A percentile compares a stretch with the other conserved stretches of the same genome.
These are phyloP conservation scores for Cyprinodon variegatus DNA, from an alignment of 2,113 vertebrate genomes.

Conservation along the genomic window DNA sequence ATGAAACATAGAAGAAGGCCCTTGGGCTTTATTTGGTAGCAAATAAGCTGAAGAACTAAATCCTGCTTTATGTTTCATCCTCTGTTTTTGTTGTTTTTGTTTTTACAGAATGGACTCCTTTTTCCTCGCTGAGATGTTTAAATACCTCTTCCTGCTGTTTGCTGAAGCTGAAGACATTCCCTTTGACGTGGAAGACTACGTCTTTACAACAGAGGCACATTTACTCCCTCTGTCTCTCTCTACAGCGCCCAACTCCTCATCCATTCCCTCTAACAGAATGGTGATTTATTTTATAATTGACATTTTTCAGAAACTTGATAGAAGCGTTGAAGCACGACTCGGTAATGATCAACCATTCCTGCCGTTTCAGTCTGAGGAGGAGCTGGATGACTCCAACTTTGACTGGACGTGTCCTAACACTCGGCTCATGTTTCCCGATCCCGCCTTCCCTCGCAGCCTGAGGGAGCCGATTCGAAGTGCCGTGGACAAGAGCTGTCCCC, in stretches of 20 bases:
- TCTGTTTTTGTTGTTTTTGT: background rate
- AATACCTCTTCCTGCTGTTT: conserved; percentile 96
- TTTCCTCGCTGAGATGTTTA: conserved; percentile 99
- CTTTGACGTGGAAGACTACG: conserved; percentile 96
- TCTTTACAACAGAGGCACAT: conserved; percentile 99
- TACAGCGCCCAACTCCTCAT: conserved; percentile 80
- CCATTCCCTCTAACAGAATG: conserved; percentile 62
- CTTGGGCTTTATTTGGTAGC: background rate
- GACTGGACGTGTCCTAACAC: conserved; percentile 99
- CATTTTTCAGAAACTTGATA: background rate
- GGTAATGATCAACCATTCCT: background rate
- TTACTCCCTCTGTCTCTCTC: conserved; percentile 95
- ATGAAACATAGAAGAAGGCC: background rate
- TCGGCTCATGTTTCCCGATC: conserved; percentile 95
- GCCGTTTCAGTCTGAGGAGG: conserved; percentile 68
- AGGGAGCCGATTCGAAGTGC: conserved; percentile 95
- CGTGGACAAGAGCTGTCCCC: conserved; percentile 95
- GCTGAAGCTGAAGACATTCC: conserved; percentile 91
- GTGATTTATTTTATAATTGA: conserved; percentile 27
- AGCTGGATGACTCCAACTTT: conserved; percentile 96
- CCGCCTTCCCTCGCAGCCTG: conserved; percentile 91
- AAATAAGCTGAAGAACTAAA: background rate
- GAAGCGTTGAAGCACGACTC: background rate
- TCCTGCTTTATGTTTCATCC: background rate
- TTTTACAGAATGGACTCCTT: conserved; percentile 95